A percentile compares a stretch with the other conserved stretches of the same genome.
These are phyloP conservation scores for Heliconius nattereri DNA, from an alignment of 1,140 invertebrate species.

Conservation along the genomic window DNA sequence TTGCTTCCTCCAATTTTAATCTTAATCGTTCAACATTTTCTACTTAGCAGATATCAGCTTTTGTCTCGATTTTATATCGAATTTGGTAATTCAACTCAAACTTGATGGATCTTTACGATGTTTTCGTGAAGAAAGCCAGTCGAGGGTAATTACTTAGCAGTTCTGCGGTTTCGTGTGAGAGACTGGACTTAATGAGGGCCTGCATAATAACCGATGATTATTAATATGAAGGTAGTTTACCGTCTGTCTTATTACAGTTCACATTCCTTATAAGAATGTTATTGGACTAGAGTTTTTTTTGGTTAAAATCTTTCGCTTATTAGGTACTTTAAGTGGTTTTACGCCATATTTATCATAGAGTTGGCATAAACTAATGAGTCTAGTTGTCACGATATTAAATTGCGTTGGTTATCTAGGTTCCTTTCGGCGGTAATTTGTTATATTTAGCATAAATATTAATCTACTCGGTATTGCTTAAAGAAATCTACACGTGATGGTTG, in stretches of 20 bases:
- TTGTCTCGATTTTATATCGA: slow-evolving; percentile 45
- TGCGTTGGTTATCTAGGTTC: not conserved
- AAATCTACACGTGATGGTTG: no score
- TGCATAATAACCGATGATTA: slow-evolving; percentile 69
- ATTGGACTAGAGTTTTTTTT: not conserved
- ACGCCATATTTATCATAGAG: not conserved
- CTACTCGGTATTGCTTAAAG: no score
- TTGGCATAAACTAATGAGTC: not conserved
- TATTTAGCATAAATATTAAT: no score
- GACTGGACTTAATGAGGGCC: slow-evolving; percentile 65
- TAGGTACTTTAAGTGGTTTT: not conserved
- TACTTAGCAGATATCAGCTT: slow-evolving; percentile 28
- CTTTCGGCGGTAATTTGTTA: no score
- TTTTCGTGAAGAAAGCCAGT: slow-evolving; percentile 71
- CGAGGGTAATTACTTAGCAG: slow-evolving; percentile 73
- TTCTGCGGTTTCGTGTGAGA: slow-evolving; percentile 72
- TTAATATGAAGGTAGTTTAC: slow-evolving; percentile 69
- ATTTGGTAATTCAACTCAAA: slow-evolving; percentile 55
- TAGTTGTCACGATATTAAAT: not conserved
- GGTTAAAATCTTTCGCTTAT: not conserved
- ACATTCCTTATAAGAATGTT: slow-evolving; percentile 19
- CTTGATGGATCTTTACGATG: slow-evolving; percentile 65
- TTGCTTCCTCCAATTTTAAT: slow-evolving; percentile 68
- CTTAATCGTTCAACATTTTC: slow-evolving; percentile 64
- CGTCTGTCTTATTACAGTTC: slow-evolving; percentile 55